Percentiles rank a stretch among this genome's conserved stretches.
phyloP scores from a whole-genome alignment of 2,888 invertebrate species.

The Macaria liturata region DNA sequence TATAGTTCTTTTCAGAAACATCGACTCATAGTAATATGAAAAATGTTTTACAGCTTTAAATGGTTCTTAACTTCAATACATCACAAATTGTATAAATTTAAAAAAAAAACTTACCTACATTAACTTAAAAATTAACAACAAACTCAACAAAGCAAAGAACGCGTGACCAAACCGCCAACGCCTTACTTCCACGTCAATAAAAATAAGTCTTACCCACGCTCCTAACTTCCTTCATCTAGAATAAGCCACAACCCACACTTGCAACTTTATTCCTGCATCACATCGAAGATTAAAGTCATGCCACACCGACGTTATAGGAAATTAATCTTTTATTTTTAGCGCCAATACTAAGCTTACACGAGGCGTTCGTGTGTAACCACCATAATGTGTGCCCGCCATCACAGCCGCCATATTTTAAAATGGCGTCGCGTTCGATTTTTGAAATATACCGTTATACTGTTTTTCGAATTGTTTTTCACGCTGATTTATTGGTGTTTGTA shows the following conservation, averaged over 20 bases:
- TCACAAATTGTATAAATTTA: too few relatives aligned
- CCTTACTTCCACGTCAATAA: conserved; percentile 3
- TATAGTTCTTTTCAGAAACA: too few relatives aligned
- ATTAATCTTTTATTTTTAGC: conserved; percentile 78
- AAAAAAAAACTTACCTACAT: too few relatives aligned
- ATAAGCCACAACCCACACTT: conserved; percentile 39
- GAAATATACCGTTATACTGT: conserved; percentile 49
- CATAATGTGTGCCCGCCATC: conserved; percentile 63
- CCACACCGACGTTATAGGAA: conserved; percentile 64
- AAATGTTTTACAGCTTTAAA: too few relatives aligned
- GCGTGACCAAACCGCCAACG: conserved; percentile 10
- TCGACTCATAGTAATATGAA: too few relatives aligned
- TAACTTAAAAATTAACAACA: too few relatives aligned
- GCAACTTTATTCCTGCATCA: conserved; percentile 42
- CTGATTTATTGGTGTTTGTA: conserved; percentile 37
- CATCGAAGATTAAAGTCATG: conserved; percentile 55
- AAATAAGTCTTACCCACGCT: conserved; percentile 37
- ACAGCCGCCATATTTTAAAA: conserved; percentile 66
- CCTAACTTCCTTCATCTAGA: conserved; percentile 42
- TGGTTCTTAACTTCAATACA: too few relatives aligned
- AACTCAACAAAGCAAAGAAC: conserved; percentile 4
- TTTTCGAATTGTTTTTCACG: conserved; percentile 39
- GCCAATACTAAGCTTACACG: conserved; percentile 43
- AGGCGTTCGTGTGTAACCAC: conserved; percentile 60
- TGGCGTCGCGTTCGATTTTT: conserved; percentile 62